A percentile compares a stretch with the other conserved stretches of the same genome.
Conservation (phyloP, 2,113 vertebrate genomes). For the Sorex fumeus region DNA sequence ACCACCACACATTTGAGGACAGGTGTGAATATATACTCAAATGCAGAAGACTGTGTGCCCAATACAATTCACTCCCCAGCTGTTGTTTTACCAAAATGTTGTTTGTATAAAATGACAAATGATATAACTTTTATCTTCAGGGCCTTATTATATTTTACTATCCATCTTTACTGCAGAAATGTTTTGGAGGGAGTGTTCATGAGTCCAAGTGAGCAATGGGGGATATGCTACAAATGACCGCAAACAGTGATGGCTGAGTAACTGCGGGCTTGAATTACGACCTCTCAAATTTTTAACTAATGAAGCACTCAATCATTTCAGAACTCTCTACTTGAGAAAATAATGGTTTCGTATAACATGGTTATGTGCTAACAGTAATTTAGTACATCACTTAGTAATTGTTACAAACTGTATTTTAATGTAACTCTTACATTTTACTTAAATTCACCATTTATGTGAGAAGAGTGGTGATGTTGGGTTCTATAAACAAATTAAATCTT, state of each 20-base stretch:
- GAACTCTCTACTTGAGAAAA: neutral
- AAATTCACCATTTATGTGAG: neutral
- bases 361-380: slow-evolving; percentile 13
- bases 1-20: neutral
- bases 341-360: neutral
- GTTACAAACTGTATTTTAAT: neutral
- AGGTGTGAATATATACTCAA: neutral
- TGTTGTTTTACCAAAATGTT: neutral
- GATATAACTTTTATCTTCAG: neutral
- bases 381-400: neutral
- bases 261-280: neutral
- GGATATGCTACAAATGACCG: neutral
- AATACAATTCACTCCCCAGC: neutral
- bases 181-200: neutral
- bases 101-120: neutral
- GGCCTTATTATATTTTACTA: neutral
- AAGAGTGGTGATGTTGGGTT: neutral
- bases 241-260: neutral
- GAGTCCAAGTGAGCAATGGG: neutral
- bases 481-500: slow-evolving; percentile 6
- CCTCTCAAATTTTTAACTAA: slow-evolving; percentile 7
- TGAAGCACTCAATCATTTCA: neutral
- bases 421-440: slow-evolving; percentile 13
- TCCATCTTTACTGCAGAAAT: neutral
- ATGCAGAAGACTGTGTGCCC: neutral